phyloP scores from a whole-genome alignment of 1,140 invertebrate species.

The Asbolus verrucosus region DNA sequence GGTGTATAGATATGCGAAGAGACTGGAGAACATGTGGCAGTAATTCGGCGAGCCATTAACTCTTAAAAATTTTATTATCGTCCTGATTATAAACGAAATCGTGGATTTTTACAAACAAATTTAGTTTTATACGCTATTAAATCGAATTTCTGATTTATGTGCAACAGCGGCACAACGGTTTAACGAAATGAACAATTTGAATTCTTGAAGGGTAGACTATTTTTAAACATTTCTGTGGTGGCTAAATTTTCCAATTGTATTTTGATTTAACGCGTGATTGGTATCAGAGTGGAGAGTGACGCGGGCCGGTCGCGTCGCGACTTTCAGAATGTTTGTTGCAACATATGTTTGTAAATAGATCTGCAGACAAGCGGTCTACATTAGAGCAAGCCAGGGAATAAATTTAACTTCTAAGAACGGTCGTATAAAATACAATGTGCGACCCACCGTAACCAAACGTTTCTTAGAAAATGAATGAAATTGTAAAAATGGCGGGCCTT shows the following conservation, averaged over 20 bases:
- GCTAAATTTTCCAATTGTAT: conserved; percentile 2
- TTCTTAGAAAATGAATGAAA: conserved; percentile 41
- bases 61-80: conserved; percentile 47
- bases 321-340: conserved; percentile 7
- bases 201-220: conserved; percentile 22
- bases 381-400: conserved; percentile 32
- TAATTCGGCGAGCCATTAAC: conserved; percentile 50
- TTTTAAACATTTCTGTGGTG: conserved; percentile 1
- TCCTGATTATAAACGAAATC: conserved; percentile 48
- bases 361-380: conserved; percentile 37
- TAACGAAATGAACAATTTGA: conserved; percentile 18
- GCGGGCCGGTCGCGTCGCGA: conserved; percentile 7
- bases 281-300: background rate
- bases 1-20: conserved; percentile 4
- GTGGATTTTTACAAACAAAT: conserved; percentile 50
- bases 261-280: background rate
- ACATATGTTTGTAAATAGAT: conserved; percentile 38
- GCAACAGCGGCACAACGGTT: conserved; percentile 41
- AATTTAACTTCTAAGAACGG: conserved; percentile 39
- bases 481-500: conserved; percentile 43
- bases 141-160: conserved; percentile 51
- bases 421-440: conserved; percentile 41
- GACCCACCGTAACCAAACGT: conserved; percentile 35
- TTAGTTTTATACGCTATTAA: conserved; percentile 51
- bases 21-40: conserved; percentile 46